A percentile compares a stretch with the other conserved stretches of the same genome.
phyloP scores from a whole-genome alignment of 2,888 invertebrate genomes.

The Tanypteryx hageni region DNA sequence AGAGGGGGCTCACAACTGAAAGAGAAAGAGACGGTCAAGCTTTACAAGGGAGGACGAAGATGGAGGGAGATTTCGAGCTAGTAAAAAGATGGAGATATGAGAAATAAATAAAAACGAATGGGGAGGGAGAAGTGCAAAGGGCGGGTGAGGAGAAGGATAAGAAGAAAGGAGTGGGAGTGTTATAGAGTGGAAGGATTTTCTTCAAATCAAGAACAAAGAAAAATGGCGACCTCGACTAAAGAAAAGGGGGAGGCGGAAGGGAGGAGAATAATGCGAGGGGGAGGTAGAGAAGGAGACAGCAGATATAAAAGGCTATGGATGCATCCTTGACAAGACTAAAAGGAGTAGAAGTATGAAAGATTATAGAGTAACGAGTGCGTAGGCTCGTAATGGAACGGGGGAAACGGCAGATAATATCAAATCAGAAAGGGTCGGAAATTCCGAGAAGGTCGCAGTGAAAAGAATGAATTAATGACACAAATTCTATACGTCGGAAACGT shows the following conservation, averaged over 20 bases:
- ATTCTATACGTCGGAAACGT: no score
- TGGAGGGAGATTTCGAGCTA: conserved; percentile 32
- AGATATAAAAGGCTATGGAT: no score
- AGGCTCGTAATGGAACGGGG: no score
- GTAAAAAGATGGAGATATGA: conserved; percentile 60
- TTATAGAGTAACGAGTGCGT: background rate
- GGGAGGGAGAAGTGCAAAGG: background rate
- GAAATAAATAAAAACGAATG: conserved; percentile 50
- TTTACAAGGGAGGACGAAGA: conserved; percentile 18
- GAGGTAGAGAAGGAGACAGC: background rate
- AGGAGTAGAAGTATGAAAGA: background rate
- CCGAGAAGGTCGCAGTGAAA: no score
- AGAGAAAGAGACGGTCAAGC: conserved; percentile 36
- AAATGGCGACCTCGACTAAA: conserved; percentile 3
- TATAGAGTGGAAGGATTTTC: background rate
- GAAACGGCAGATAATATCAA: no score
- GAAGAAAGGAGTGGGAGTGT: background rate
- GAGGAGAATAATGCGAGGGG: background rate
- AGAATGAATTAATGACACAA: no score
- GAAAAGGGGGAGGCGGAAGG: background rate
- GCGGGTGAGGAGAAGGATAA: background rate
- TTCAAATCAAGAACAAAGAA: conserved; percentile 14
- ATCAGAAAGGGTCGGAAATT: no score
- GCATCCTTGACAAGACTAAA: background rate
- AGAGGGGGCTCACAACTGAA: background rate